Base-by-base conservation (phyloP, 2,888 invertebrate genomes). In the Agapostemon virescens region DNA sequence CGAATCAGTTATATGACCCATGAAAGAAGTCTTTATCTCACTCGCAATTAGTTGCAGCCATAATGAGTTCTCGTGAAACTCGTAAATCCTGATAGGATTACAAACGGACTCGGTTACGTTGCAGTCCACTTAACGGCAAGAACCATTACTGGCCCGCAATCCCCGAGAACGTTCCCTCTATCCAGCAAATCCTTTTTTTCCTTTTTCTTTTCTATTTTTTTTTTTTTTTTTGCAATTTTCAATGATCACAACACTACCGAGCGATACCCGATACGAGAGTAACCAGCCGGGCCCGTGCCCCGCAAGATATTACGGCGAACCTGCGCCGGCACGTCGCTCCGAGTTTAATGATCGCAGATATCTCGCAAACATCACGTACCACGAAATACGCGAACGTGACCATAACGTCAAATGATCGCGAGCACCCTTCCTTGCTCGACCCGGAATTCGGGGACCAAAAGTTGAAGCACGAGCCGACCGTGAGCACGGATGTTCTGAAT, bases 321-420 rank as follows among this genome's bases (percentile, higher is more conserved):
- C 69, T n/a, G 66, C 69, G 23, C 69, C 63, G 49, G 79, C 84
- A 85, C 82, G 78, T 83, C 74, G 80, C 76, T 61, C 42, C 68
- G 76, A 86, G 88, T 90, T 91, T 90, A 91, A 91, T 90, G 90
- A 91, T 90, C 86, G 87, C 83, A 81, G 86, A 86, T 89, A 87
- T 87, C 84, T 86, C 87, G 86, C 90, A 91, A 91, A 90, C 89
- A 91, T 91, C 91, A 92, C 91, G 91, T 91, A 88, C 86, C 84
- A 84, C 86, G 88, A 90, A 91, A 91, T 89, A 90, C 89, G 88
- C 87, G 89, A 83, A 91, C 92, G 92, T 92, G 91, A 91, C 90
- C 89, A 87, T 88, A 89, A 89, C 89, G 85, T 88, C 85, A 88
- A 90, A 84, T 85, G 84, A 86, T 84, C 82, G 84, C 84, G 70